phyloP scores from a whole-genome alignment of 2,797 vertebrate genomes.

The Siniperca undulata region DNA sequence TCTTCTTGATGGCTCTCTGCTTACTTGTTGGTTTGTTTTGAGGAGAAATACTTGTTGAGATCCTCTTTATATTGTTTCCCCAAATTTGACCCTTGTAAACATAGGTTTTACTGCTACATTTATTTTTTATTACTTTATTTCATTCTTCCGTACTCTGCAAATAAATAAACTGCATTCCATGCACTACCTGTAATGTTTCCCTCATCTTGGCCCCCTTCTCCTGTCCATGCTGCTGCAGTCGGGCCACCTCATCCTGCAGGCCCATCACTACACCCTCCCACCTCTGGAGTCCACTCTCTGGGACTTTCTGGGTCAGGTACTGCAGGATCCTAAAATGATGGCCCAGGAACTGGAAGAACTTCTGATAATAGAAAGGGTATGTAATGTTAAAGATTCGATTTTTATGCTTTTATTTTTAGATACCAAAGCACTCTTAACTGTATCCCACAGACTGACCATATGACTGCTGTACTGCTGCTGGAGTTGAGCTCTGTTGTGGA shows the following conservation, averaged over 20 bases:
- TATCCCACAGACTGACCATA: constrained; percentile 80
- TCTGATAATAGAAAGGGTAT: constrained; percentile 69
- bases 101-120: background rate
- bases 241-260: constrained; percentile 78
- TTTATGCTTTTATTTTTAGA: background rate
- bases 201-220: constrained; percentile 82
- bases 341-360: constrained; percentile 87
- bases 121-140: background rate
- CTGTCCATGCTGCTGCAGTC: constrained; percentile 81
- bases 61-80: too few species aligned
- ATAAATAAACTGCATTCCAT: background rate
- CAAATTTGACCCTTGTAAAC: too few species aligned
- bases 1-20: too few species aligned
- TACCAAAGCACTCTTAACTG: too few species aligned
- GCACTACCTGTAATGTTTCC: constrained; percentile 86
- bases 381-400: background rate
- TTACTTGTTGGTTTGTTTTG: too few species aligned
- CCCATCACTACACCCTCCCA: constrained; percentile 75
- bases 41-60: too few species aligned
- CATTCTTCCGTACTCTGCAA: background rate
- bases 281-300: constrained; percentile 73
- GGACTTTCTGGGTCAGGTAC: constrained; percentile 76
- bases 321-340: constrained; percentile 80
- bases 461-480: constrained; percentile 83
- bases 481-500: constrained; percentile 80